Conservation (phyloP, 1,140 invertebrate species). For the Drosophila punjabiensis region DNA sequence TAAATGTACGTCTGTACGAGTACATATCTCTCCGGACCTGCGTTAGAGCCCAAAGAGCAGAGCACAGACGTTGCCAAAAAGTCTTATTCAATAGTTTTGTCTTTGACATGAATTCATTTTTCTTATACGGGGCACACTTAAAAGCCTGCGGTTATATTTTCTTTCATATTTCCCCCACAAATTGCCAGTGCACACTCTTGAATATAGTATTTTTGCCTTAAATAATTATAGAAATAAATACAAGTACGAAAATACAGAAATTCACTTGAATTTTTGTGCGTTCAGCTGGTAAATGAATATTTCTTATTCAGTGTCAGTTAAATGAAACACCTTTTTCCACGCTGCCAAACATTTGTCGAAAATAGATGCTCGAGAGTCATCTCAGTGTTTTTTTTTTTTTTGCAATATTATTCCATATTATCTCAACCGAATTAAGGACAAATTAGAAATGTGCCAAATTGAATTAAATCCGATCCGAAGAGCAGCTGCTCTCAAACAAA, state of each 20-base stretch:
- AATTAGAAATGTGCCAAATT: slow-evolving; percentile 21
- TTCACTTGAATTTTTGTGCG: slow-evolving; percentile 64
- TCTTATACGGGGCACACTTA: slow-evolving; percentile 66
- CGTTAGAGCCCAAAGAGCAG: slow-evolving; percentile 23
- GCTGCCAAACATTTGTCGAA: slow-evolving; percentile 24
- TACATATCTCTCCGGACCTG: slow-evolving; percentile 31
- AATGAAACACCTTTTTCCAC: slow-evolving; percentile 75
- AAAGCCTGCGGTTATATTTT: slow-evolving; percentile 63
- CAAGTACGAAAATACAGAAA: not conserved
- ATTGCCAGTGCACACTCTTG: slow-evolving; percentile 15
- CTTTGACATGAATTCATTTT: slow-evolving; percentile 84
- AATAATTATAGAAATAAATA: slow-evolving; percentile 57
- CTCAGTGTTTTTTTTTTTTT: slow-evolving; percentile 6
- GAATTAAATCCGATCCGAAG: slow-evolving; percentile 3
- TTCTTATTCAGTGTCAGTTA: slow-evolving; percentile 59
- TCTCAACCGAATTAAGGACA: slow-evolving; percentile 21
- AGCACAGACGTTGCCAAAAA: slow-evolving; percentile 70
- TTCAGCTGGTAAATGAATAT: slow-evolving; percentile 59
- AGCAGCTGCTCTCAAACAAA: slow-evolving; percentile 36
- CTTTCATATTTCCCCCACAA: slow-evolving; percentile 42
- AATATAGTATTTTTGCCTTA: slow-evolving; percentile 45
- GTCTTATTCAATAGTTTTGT: slow-evolving; percentile 80
- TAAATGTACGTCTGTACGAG: slow-evolving; percentile 24
- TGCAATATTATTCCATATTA: slow-evolving; percentile 34
- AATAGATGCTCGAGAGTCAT: slow-evolving; percentile 32